Conservation (phyloP, 2,113 vertebrate species). For the Macroglossus sobrinus region DNA sequence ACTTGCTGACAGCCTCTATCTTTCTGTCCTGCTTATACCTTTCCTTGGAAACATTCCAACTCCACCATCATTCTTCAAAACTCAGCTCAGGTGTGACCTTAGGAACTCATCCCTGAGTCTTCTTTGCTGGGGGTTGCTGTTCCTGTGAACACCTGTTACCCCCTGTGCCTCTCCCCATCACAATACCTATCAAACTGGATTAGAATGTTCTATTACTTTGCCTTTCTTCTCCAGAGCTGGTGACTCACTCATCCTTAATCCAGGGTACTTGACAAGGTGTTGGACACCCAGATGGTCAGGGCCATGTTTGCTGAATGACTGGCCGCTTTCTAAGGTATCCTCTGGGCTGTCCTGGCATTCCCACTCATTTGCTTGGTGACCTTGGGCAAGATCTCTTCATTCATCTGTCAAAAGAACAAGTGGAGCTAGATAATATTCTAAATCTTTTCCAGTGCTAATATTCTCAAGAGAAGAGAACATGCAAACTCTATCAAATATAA, state of each 20-base stretch:
- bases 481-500: neutral
- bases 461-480: neutral
- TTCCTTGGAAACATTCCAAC: neutral
- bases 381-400: neutral
- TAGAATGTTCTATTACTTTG: neutral
- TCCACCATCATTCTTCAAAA: neutral
- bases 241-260: neutral
- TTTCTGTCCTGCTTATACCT: neutral
- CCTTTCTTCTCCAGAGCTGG: too few species aligned
- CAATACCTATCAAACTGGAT: too few species aligned
- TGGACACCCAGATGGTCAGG: neutral
- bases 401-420: neutral
- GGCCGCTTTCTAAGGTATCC: neutral
- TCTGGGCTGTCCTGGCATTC: neutral
- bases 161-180: neutral
- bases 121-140: neutral
- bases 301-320: neutral
- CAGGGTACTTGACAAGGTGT: neutral
- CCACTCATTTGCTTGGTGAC: neutral
- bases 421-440: neutral
- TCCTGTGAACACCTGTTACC: neutral
- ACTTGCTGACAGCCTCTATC: neutral
- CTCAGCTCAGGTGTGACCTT: neutral
- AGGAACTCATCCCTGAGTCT: neutral
- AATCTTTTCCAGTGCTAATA: neutral